phyloP scores from a whole-genome alignment of 2,888 invertebrate genomes.

The Plagodis pulveraria region DNA sequence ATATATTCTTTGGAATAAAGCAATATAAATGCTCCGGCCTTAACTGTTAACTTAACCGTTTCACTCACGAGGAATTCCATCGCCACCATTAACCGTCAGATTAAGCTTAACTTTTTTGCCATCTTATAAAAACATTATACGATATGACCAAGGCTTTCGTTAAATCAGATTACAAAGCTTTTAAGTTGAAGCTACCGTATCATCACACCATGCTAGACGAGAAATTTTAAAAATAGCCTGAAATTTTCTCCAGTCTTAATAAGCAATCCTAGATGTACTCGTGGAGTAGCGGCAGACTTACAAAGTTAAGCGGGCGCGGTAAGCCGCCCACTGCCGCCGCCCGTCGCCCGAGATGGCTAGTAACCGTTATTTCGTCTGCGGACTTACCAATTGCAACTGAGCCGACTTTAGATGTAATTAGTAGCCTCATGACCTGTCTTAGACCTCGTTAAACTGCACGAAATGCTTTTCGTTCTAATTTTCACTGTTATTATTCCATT shows the following conservation, averaged over 20 bases:
- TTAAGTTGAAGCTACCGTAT: too few species aligned
- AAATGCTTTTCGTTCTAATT: background rate
- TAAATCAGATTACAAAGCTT: background rate
- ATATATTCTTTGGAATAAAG: too few species aligned
- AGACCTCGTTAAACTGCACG: slow-evolving; percentile 20
- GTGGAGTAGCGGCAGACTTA: slow-evolving; percentile 68
- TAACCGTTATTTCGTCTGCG: slow-evolving; percentile 83
- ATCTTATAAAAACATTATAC: too few species aligned
- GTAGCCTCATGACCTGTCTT: slow-evolving; percentile 39
- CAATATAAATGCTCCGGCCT: too few species aligned
- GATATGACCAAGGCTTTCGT: background rate
- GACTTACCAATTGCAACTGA: slow-evolving; percentile 76
- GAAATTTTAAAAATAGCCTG: slow-evolving; percentile 68
- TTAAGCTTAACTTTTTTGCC: too few species aligned
- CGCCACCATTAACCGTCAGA: too few species aligned
- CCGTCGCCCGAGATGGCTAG: slow-evolving; percentile 63
- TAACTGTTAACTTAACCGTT: too few species aligned
- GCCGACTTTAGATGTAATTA: slow-evolving; percentile 54
- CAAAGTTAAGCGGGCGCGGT: slow-evolving; percentile 77
- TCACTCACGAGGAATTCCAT: too few species aligned
- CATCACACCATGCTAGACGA: background rate
- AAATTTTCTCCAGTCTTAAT: slow-evolving; percentile 70
- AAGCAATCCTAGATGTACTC: slow-evolving; percentile 73
- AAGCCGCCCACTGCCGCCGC: slow-evolving; percentile 57
- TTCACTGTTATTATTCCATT: too few species aligned